Evolutionary conservation across 2,888 invertebrate species (phyloP).

Genomic region (Eugnorisma glareosa): DNA sequence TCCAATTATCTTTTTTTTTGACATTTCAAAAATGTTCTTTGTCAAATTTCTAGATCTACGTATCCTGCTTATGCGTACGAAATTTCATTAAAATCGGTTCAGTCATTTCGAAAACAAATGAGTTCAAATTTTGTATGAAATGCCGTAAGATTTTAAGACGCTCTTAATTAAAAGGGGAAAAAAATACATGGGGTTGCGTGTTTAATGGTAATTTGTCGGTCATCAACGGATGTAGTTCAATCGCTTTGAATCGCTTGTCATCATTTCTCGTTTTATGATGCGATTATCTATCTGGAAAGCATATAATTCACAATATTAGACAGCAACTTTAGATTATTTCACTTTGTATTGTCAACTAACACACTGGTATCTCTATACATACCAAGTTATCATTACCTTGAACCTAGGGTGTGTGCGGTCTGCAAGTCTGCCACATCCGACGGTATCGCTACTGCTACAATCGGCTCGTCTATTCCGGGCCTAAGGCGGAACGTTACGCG

Average conservation of each 20-base stretch:
- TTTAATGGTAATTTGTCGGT: slow-evolving; percentile 40
- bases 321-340: neutral
- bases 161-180: slow-evolving; percentile 27
- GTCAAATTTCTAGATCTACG: no score
- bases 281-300: slow-evolving; percentile 46
- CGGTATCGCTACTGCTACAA: slow-evolving; percentile 40
- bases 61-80: no score
- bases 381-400: slow-evolving; percentile 21
- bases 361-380: slow-evolving; percentile 13
- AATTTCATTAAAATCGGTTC: no score
- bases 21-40: no score
- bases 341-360: slow-evolving; percentile 15
- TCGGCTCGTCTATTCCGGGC: slow-evolving; percentile 59
- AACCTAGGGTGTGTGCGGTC: slow-evolving; percentile 42
- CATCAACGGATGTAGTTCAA: slow-evolving; percentile 43
- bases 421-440: slow-evolving; percentile 35
- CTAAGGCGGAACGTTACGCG: slow-evolving; percentile 52
- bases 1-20: no score
- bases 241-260: slow-evolving; percentile 20
- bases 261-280: slow-evolving; percentile 29
- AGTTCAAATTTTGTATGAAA: no score
- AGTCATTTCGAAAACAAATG: no score
- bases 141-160: no score
- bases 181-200: slow-evolving; percentile 40
- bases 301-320: slow-evolving; percentile 25